Conservation (phyloP, 1,140 invertebrate species). For the Amyelois transitella region DNA sequence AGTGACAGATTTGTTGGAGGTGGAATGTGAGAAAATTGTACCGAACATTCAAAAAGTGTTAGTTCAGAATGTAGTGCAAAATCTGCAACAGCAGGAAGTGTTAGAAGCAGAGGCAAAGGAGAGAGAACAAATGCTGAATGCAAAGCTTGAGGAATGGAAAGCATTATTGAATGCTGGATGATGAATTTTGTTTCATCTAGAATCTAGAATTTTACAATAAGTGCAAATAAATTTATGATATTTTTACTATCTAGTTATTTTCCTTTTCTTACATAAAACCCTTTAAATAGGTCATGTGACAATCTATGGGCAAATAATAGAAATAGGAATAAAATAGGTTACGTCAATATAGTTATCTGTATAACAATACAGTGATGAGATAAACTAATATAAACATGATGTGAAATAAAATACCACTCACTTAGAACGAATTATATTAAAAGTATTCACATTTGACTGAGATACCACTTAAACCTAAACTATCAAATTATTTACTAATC, state of each 20-base stretch:
- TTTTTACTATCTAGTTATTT: too few species aligned
- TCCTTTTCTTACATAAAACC: not conserved
- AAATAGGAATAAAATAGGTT: too few species aligned
- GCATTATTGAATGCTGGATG: conserved; percentile 53
- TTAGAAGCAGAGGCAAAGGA: conserved; percentile 41
- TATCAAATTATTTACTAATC: conserved; percentile 85
- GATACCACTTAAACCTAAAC: not conserved
- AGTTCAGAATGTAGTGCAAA: conserved; percentile 75
- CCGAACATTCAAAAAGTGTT: conserved; percentile 78
- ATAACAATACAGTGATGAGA: too few species aligned
- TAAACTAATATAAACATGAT: too few species aligned
- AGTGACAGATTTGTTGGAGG: conserved; percentile 73
- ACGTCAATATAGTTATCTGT: too few species aligned
- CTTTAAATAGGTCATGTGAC: conserved; percentile 2
- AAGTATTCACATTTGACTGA: not conserved
- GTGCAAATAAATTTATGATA: too few species aligned
- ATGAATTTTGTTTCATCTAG: conserved; percentile 27
- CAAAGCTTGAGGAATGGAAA: conserved; percentile 55
- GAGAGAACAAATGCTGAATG: conserved; percentile 42
- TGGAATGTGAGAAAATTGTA: conserved; percentile 76
- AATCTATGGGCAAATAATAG: too few species aligned
- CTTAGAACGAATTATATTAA: not conserved
- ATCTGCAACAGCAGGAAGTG: conserved; percentile 58
- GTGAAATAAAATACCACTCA: not conserved
- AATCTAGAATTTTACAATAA: not conserved